These are phyloP conservation scores for Python bivittatus DNA, from an alignment of 2,113 vertebrate species.

Conservation along the genomic window DNA sequence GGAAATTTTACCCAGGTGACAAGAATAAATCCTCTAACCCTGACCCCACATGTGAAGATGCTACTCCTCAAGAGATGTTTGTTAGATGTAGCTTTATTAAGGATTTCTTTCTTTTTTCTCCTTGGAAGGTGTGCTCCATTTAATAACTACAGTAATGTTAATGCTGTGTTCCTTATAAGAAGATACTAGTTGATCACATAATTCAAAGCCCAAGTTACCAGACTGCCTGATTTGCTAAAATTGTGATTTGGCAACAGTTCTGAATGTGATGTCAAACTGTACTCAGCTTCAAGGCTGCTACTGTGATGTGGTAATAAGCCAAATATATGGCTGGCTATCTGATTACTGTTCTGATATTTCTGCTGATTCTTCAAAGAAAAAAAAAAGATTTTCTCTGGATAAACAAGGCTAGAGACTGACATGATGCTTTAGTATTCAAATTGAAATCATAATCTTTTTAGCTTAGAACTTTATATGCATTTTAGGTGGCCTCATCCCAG, in stretches of 20 bases:
- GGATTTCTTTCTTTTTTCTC: background rate
- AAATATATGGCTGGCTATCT: background rate
- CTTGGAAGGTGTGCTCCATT: background rate
- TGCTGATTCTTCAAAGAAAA: background rate
- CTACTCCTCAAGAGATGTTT: background rate
- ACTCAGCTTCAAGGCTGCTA: background rate
- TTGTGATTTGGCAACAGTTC: background rate
- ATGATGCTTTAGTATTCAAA: constrained; percentile 15
- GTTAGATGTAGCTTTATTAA: background rate
- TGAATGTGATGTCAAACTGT: constrained; percentile 1
- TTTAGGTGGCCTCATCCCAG: background rate
- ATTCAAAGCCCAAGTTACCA: background rate
- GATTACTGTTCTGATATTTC: background rate
- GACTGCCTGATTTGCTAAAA: background rate
- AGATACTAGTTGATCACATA: background rate
- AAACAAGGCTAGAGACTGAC: background rate
- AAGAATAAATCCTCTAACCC: background rate
- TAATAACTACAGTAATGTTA: background rate
- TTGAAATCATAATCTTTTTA: constrained; percentile 18
- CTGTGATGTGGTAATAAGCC: background rate
- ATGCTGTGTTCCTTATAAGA: too few species aligned
- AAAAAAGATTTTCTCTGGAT: background rate
- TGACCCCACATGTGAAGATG: background rate
- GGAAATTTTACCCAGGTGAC: background rate
- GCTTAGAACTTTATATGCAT: background rate